Conservation (phyloP, 2,113 vertebrate genomes). For the Lichenostomus cassidix region DNA sequence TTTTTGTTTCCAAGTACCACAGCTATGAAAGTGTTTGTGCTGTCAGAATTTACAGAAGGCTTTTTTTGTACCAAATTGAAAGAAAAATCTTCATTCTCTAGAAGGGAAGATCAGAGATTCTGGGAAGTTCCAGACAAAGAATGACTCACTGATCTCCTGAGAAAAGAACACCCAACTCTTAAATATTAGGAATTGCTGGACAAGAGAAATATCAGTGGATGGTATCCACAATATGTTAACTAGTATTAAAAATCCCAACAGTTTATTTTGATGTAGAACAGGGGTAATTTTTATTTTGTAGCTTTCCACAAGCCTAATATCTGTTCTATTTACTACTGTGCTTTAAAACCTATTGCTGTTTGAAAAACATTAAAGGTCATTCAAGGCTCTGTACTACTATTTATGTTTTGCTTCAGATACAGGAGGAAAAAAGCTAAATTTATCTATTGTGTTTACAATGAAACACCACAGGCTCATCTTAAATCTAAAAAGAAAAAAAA, state of each 20-base stretch:
- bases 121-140: neutral
- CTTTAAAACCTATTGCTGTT: neutral
- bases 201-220: neutral
- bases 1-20: neutral
- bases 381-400: neutral
- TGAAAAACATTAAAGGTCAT: too few relatives aligned
- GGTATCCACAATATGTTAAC: neutral
- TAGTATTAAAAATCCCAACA: fast-evolving
- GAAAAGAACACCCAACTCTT: neutral
- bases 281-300: neutral
- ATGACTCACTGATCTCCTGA: neutral
- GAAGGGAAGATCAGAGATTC: neutral
- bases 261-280: neutral
- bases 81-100: neutral
- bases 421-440: neutral
- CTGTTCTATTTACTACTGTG: neutral
- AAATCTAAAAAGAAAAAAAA: neutral
- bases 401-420: neutral
- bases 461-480: neutral
- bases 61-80: neutral
- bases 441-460: neutral
- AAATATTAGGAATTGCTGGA: neutral
- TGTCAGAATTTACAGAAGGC: neutral
- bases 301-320: neutral
- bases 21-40: neutral